phyloP scores from a whole-genome alignment of 2,113 vertebrate genomes.

The Merops nubicus region DNA sequence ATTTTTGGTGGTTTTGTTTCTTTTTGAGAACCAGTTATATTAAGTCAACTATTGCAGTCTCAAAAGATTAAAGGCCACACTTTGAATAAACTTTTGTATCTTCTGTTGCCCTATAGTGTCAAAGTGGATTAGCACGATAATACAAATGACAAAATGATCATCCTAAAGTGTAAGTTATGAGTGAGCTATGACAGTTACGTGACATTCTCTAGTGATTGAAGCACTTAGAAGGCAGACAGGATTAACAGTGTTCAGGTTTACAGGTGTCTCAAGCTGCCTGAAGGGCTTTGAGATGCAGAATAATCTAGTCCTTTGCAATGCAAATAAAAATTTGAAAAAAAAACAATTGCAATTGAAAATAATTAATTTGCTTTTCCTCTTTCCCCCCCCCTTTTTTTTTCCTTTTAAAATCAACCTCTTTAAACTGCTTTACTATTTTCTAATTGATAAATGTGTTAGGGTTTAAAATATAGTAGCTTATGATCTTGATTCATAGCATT shows the following conservation, averaged over 20 bases:
- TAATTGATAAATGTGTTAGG: neutral
- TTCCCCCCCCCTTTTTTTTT: too few species aligned
- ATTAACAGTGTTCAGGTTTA: slow-evolving; percentile 5
- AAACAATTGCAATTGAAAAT: neutral
- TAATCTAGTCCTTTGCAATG: neutral
- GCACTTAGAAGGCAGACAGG: neutral
- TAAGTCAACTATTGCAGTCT: neutral
- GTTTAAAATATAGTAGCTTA: neutral
- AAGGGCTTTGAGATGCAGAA: neutral
- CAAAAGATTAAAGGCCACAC: neutral
- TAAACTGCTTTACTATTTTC: neutral
- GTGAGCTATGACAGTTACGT: neutral
- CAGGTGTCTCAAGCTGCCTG: neutral
- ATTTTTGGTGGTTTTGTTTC: neutral
- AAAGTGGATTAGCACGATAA: neutral
- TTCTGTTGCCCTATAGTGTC: neutral
- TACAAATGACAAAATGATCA: neutral
- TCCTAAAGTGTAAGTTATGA: neutral
- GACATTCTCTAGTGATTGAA: neutral
- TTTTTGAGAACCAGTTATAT: neutral
- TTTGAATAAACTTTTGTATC: neutral
- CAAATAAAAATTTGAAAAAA: neutral
- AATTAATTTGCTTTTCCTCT: neutral
- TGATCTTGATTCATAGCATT: neutral
- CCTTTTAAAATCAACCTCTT: neutral